Evolutionary conservation across 2,888 invertebrate genomes (phyloP).

Genomic region (Anticlea derivata): DNA sequence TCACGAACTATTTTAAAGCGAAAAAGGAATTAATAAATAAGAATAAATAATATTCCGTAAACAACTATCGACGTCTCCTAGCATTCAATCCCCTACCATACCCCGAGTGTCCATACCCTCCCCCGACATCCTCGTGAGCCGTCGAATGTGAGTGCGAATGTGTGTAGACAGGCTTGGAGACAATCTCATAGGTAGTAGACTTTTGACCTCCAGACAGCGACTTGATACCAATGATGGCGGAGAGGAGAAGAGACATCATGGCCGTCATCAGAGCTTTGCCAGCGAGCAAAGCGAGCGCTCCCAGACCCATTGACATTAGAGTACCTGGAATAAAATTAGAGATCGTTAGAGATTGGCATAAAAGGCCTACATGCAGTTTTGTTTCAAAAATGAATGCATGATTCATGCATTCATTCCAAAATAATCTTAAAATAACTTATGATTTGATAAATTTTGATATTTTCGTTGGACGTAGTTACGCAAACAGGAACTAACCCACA

Average conservation of each 20-base stretch:
- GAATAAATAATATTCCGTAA: background rate
- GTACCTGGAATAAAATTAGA: constrained; percentile 78
- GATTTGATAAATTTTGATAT: no score
- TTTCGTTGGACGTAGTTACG: no score
- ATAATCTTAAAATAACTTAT: no score
- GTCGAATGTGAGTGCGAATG: constrained; percentile 85
- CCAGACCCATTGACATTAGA: constrained; percentile 88
- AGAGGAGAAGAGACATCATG: constrained; percentile 90
- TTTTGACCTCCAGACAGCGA: constrained; percentile 88
- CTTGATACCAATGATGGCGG: constrained; percentile 90
- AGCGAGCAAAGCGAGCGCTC: constrained; percentile 90
- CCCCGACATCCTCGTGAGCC: constrained; percentile 81
- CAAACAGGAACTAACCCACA: no score
- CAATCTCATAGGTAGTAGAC: constrained; percentile 92
- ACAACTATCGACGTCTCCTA: constrained; percentile 35
- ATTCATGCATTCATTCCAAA: no score
- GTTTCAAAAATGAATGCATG: no score
- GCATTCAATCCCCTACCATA: constrained; percentile 73
- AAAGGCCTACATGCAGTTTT: no score
- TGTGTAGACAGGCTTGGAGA: constrained; percentile 91
- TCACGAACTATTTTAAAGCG: no score
- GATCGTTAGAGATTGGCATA: background rate
- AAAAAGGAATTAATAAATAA: background rate
- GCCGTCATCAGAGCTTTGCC: constrained; percentile 94
- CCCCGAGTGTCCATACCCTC: constrained; percentile 81